Base-by-base conservation (phyloP, 2,888 invertebrate genomes). In the Xestobium rufovillosum region DNA sequence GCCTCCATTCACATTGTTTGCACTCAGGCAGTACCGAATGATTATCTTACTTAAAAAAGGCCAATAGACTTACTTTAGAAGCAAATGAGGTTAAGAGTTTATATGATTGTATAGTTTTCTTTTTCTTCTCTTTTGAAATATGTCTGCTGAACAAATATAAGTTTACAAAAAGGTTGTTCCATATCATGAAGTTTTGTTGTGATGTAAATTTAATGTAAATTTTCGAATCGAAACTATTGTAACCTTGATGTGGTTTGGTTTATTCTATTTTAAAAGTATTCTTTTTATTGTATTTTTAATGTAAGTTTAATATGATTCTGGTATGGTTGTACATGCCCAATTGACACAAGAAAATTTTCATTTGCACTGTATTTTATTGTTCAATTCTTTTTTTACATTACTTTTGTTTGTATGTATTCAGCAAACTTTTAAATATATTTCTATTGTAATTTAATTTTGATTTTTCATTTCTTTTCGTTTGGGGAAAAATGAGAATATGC, bases 1-100 rank as follows among this genome's bases (percentile, higher is more conserved):
- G 82, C 81, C 80, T 80, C 80, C 81, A 82, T 74, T 79, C 83
- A 82, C 83, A 83, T 83, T 83, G 83, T 83, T 83, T 83, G 83
- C 82, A 83, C 82, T 80, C 78, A 69, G 70, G 63, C 60, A 55
- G 47, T 45, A 44, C 41, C 48, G 37, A 19, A 36, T 39, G 40
- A 43, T 37, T 39, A 32, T 43, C 31, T 38, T 31, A 34, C 30
- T 36, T 38, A 39, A 15, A 15, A 15, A 44, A 41, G 36, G 51
- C 47, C 51, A 54, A 45, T 50, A 43, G 46, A 54, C 48, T 52
- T 52, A 49, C 32, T 46, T 51, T 48, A 54, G 53, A 59, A 57
- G 55, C 57, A 54, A 58, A 56, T 54, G 50, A 46, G 43, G 45
- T 48, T 45, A 47, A 44, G 48, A n/a, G n/a, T n/a, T n/a, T n/a